A percentile compares a stretch with the other conserved stretches of the same genome.
These are phyloP conservation scores for Cichlasoma orientale DNA, from an alignment of 2,797 vertebrate genomes.

Conservation along the genomic window DNA sequence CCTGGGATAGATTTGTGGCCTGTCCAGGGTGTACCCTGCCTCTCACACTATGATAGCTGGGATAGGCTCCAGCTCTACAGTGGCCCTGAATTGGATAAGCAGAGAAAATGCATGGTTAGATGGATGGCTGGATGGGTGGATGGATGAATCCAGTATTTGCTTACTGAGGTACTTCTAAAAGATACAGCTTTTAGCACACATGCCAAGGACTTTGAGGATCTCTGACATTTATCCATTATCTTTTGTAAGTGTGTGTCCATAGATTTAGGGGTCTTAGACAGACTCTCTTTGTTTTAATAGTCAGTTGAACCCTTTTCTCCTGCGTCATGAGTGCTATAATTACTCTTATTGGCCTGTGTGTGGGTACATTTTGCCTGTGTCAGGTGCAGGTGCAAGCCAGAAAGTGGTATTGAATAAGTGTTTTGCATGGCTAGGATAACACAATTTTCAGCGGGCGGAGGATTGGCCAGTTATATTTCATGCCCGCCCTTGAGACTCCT, in stretches of 20 bases:
- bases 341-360: constrained; percentile 8
- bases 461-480: neutral
- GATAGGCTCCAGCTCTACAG: neutral
- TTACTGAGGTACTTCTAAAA: constrained; percentile 26
- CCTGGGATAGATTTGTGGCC: neutral
- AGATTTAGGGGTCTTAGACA: constrained; percentile 33
- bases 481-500: neutral
- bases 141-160: constrained; percentile 29
- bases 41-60: neutral
- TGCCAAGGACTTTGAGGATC: constrained; percentile 20
- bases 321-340: constrained; percentile 19
- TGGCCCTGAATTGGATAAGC: neutral
- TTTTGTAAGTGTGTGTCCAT: constrained; percentile 4
- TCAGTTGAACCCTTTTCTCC: constrained; percentile 21
- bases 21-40: neutral
- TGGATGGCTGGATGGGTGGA: neutral
- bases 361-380: constrained; percentile 19
- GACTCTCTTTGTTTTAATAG: constrained; percentile 19
- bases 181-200: constrained; percentile 26
- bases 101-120: neutral
- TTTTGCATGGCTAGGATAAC: neutral
- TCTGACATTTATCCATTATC: constrained; percentile 26
- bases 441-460: neutral
- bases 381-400: constrained; percentile 9
- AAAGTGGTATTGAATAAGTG: neutral